These are phyloP conservation scores for Sander vitreus DNA, from an alignment of 2,113 vertebrate genomes.

Conservation along the genomic window DNA sequence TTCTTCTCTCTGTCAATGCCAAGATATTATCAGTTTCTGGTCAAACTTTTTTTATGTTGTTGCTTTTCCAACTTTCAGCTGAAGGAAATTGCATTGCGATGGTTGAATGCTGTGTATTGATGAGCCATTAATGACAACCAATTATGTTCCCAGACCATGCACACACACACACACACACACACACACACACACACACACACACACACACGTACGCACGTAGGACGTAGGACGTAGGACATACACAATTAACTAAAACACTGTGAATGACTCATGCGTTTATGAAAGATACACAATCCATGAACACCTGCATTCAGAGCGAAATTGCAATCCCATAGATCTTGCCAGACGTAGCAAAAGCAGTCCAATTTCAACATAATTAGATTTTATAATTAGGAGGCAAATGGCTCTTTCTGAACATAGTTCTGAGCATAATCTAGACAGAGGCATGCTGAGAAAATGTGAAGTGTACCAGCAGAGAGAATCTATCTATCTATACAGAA, in stretches of 20 bases:
- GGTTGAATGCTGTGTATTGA: slow-evolving; percentile 11
- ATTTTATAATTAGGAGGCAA: slow-evolving; percentile 63
- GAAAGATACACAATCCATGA: slow-evolving; percentile 22
- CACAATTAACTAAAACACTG: not conserved
- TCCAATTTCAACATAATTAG: slow-evolving; percentile 46
- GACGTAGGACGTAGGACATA: not conserved
- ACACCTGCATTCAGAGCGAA: slow-evolving; percentile 22
- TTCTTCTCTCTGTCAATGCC: not conserved
- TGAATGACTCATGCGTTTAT: not conserved
- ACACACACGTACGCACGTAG: not conserved
- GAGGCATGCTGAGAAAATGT: slow-evolving; percentile 52
- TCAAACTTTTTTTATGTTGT: not conserved
- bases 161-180: not conserved
- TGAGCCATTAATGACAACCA: slow-evolving; percentile 5
- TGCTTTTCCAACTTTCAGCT: slow-evolving; percentile 2
- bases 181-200: not conserved
- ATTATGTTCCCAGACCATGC: not conserved
- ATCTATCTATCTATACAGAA: slow-evolving; percentile 22
- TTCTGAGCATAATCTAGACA: slow-evolving; percentile 29
- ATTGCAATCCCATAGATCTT: slow-evolving; percentile 36
- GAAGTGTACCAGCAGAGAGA: slow-evolving; percentile 51
- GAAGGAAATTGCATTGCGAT: not conserved
- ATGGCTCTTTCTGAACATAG: slow-evolving; percentile 47
- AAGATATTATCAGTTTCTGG: slow-evolving; percentile 29
- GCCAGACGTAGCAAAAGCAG: slow-evolving; percentile 29